Base-by-base conservation (phyloP, 2,888 invertebrate genomes). In the Caenorhabditis sp. region DNA sequence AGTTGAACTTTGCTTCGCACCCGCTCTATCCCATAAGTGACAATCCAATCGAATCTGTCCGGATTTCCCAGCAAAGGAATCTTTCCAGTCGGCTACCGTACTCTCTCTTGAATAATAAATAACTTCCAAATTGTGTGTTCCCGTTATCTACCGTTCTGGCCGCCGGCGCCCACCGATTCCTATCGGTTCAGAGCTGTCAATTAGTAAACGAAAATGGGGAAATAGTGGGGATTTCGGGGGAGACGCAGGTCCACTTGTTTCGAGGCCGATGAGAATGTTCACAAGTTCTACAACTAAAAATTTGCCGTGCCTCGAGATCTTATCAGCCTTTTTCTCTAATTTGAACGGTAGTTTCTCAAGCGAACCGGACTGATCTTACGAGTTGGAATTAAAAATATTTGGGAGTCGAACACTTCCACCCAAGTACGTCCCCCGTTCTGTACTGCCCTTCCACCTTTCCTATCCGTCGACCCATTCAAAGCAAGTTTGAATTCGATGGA, bases 91-190 rank as follows among this genome's bases (percentile, higher is more conserved):
- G n/a, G 35, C 9, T 9, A 30, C 9, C 35, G 35, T 35, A 35
- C 35, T 35, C 4, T 26, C 22, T n/a, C 24, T 4, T 32, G 15
- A n/a, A n/a, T 24, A 22, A 66, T 66, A 66, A 66, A 66, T 66
- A 56, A 56, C 56, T 26, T 39, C 3, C 56, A 56, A 58, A 66
- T 56, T 66, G 56, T 50, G 66, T 65, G 65, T 55, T 66, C 66
- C 46, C n/a, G n/a, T 65, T 55, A 46, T 65, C 63, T 20, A 1
- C 11, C 35, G 24, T 22, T 35, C 35, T 22, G 20, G 37, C 15
- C 13, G 32, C 9, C 35, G 35, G 13, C 30, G 48, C 41, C 45
- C 35, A 39, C 46, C 32, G 41, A 46, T 32, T 39, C n/a, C 50
- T 66, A 56, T 66, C 65, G 11, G 11, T 26, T 37, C 22, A 13